phyloP scores from a whole-genome alignment of 2,888 invertebrate species.

The Teinopalpus imperialis region DNA sequence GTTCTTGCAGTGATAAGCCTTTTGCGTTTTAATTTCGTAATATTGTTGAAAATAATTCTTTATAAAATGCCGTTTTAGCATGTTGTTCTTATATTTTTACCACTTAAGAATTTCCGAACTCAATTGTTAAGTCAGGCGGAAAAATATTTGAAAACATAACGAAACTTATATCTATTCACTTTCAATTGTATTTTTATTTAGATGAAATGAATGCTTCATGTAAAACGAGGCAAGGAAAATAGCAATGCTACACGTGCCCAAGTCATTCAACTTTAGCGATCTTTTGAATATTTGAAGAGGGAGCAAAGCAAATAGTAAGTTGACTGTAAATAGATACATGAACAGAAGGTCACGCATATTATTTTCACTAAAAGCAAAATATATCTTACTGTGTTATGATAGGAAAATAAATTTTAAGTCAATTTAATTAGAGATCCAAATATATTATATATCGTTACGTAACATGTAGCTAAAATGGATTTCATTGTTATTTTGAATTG shows the following conservation, averaged over 20 bases:
- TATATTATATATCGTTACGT: no score
- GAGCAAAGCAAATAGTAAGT: constrained; percentile 28
- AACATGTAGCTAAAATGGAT: no score
- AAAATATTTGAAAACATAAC: constrained; percentile 29
- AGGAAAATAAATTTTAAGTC: no score
- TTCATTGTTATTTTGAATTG: no score
- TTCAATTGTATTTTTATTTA: constrained; percentile 47
- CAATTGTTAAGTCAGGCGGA: constrained; percentile 17
- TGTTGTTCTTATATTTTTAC: constrained; percentile 10
- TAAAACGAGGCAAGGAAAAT: constrained; percentile 35
- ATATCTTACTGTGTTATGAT: no score
- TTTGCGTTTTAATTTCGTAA: no score
- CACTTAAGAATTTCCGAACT: constrained; percentile 7
- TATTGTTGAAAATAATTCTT: background rate
- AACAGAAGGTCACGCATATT: constrained; percentile 20
- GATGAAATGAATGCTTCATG: constrained; percentile 40
- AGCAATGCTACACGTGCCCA: constrained; percentile 39
- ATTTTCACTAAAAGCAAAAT: constrained; percentile 7
- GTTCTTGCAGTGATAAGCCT: no score
- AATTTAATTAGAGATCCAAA: no score
- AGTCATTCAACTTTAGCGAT: constrained; percentile 38
- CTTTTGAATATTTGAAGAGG: constrained; percentile 31
- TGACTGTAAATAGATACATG: constrained; percentile 17
- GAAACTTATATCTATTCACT: constrained; percentile 34
- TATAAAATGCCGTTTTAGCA: background rate